phyloP scores from a whole-genome alignment of 2,113 vertebrate genomes.

The Tragelaphus imberbis region DNA sequence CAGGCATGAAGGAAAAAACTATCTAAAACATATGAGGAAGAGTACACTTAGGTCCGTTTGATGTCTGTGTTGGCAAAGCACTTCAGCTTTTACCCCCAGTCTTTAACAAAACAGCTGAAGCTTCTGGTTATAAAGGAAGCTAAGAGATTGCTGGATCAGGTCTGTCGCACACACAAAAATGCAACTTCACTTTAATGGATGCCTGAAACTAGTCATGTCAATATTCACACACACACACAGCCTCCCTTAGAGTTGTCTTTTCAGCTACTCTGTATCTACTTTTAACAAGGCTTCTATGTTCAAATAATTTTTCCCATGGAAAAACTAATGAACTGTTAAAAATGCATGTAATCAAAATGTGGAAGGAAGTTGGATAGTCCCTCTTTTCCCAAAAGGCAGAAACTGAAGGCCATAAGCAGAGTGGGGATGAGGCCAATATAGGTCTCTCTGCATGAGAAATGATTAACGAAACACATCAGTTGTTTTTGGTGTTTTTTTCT shows the following conservation, averaged over 20 bases:
- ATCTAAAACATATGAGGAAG: background rate
- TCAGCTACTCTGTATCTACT: background rate
- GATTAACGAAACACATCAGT: background rate
- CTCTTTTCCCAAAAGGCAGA: background rate
- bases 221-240: background rate
- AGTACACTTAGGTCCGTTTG: constrained; percentile 12
- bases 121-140: background rate
- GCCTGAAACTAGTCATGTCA: background rate
- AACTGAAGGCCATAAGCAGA: background rate
- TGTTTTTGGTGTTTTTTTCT: background rate
- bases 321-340: background rate
- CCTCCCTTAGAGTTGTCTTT: background rate
- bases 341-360: background rate
- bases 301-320: background rate
- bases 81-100: constrained; percentile 15
- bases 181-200: background rate
- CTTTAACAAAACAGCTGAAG: constrained; percentile 34
- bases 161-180: background rate
- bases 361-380: background rate
- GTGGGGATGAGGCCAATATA: background rate
- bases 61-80: constrained; percentile 47
- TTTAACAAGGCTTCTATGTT: background rate
- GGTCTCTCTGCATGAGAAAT: background rate
- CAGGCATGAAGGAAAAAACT: constrained; percentile 32
- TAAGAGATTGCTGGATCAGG: background rate